These are phyloP conservation scores for Pampusana beccarii DNA, from an alignment of 2,113 vertebrate species.

Conservation along the genomic window DNA sequence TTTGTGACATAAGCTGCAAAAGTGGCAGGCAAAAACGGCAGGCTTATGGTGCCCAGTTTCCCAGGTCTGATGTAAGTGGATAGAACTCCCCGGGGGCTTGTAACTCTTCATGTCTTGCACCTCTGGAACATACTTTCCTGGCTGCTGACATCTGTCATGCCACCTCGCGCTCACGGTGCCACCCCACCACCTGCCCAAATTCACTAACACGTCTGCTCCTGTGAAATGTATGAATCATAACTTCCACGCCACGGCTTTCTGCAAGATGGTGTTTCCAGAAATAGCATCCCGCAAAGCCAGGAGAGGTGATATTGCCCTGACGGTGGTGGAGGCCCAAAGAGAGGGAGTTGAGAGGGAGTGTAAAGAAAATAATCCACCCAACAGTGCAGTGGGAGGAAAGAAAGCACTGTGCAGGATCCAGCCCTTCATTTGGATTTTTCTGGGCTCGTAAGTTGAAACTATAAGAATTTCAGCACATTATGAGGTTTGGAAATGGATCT, in stretches of 20 bases:
- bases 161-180: neutral
- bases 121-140: slow-evolving; percentile 17
- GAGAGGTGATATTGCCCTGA: slow-evolving; percentile 11
- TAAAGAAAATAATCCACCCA: slow-evolving; percentile 24
- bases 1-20: slow-evolving; percentile 36
- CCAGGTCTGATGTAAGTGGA: slow-evolving; percentile 35
- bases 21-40: slow-evolving; percentile 23
- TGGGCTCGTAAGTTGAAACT: neutral
- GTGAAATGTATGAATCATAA: slow-evolving; percentile 49
- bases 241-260: slow-evolving; percentile 4
- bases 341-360: neutral
- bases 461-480: neutral
- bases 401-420: neutral
- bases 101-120: slow-evolving; percentile 15
- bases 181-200: slow-evolving; percentile 47
- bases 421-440: neutral
- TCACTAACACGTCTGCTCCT: slow-evolving; percentile 48
- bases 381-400: accelerated
- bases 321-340: slow-evolving; percentile 16
- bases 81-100: neutral
- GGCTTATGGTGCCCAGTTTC: neutral
- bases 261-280: slow-evolving; percentile 48
- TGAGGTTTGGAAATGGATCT: neutral
- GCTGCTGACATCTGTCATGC: slow-evolving; percentile 57
- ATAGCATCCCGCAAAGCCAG: slow-evolving; percentile 43